phyloP scores from a whole-genome alignment of 2,113 vertebrate genomes.

The Corvus cornix region DNA sequence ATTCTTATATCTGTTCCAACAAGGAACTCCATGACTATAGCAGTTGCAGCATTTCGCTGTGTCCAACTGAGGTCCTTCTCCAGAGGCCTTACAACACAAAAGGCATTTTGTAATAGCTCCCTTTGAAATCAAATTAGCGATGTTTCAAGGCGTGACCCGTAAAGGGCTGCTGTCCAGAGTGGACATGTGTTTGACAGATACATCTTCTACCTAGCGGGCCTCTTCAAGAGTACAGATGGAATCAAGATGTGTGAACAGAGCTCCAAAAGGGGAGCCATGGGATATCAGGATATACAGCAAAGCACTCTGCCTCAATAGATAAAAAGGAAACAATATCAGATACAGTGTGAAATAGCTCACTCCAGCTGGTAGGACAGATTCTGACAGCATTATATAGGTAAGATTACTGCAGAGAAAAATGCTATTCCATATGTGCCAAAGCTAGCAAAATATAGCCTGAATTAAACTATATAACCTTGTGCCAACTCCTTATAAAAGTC shows the following conservation, averaged over 20 bases:
- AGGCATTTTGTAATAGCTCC: slow-evolving; percentile 54
- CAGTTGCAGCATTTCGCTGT: slow-evolving; percentile 17
- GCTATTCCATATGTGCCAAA: background rate
- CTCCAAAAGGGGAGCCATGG: slow-evolving; percentile 22
- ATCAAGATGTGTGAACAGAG: slow-evolving; percentile 66
- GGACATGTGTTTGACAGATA: slow-evolving; percentile 64
- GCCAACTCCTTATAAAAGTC: background rate
- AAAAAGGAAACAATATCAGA: slow-evolving; percentile 45
- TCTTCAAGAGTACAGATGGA: slow-evolving; percentile 59
- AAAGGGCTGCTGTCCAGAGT: slow-evolving; percentile 49
- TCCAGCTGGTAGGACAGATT: slow-evolving; percentile 22
- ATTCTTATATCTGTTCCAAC: slow-evolving; percentile 33
- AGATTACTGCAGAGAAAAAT: background rate
- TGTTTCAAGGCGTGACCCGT: slow-evolving; percentile 63
- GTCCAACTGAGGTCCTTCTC: slow-evolving; percentile 46
- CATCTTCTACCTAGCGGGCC: slow-evolving; percentile 22
- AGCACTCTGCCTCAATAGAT: background rate
- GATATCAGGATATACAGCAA: slow-evolving; percentile 17
- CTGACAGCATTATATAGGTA: slow-evolving; percentile 1
- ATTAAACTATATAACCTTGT: background rate
- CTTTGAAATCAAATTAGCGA: slow-evolving; percentile 67
- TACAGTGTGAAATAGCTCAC: background rate
- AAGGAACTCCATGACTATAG: background rate
- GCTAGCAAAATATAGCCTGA: background rate
- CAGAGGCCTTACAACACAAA: slow-evolving; percentile 55